Percentiles rank a stretch among this genome's conserved stretches.
Evolutionary conservation across 2,888 invertebrate species (phyloP).

Genomic region (Erannis defoliaria): DNA sequence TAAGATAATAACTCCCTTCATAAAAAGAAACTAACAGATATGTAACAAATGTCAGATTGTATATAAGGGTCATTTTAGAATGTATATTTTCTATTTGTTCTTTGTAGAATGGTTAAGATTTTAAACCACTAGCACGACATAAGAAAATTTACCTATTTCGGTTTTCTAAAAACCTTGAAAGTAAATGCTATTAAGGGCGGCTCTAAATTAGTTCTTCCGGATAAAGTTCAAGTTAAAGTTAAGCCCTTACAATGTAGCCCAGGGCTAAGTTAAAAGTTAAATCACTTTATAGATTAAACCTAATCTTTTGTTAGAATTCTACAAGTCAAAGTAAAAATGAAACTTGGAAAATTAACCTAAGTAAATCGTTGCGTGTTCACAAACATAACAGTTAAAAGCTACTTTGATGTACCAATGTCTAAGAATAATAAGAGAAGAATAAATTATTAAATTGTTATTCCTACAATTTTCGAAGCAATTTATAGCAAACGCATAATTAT

Average conservation of each 20-base stretch:
- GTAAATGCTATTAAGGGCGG: conserved; percentile 5
- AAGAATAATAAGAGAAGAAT: no score
- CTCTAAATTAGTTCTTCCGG: conserved; percentile 8
- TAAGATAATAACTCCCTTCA: no score
- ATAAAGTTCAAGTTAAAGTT: conserved; percentile 4
- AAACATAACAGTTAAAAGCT: no score
- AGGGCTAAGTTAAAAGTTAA: not conserved
- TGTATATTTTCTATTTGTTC: no score
- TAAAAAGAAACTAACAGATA: no score
- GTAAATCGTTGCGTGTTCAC: not conserved
- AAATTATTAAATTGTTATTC: no score
- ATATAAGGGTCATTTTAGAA: no score
- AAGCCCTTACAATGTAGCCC: not conserved
- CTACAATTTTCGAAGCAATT: no score
- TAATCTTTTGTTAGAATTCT: not conserved
- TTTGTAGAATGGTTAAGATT: no score
- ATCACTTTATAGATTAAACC: not conserved
- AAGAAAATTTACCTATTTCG: not conserved
- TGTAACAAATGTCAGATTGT: no score
- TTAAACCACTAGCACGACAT: not conserved
- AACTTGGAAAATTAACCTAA: not conserved
- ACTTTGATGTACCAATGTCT: no score
- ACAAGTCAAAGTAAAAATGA: not conserved
- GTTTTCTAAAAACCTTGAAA: conserved; percentile 13
- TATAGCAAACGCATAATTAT: no score